phyloP scores from a whole-genome alignment of 2,888 invertebrate genomes.

The Dasysyrphus albostriatus region DNA sequence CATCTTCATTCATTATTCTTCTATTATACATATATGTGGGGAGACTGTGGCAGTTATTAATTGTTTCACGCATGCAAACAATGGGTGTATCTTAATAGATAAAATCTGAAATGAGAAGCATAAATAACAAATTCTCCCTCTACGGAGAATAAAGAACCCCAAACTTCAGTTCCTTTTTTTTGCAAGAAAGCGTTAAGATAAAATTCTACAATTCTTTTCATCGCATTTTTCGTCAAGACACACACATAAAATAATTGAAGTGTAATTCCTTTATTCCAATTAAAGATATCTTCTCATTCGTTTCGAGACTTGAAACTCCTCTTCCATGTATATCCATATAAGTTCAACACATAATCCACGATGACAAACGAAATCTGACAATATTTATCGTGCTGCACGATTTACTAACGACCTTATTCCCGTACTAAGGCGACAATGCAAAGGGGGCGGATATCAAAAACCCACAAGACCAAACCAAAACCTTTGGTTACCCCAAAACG shows the following conservation, averaged over 20 bases:
- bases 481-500: conserved; percentile 42
- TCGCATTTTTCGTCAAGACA: background rate
- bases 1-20: background rate
- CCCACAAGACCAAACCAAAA: conserved; percentile 16
- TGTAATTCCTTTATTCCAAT: conserved; percentile 41
- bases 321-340: conserved; percentile 13
- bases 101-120: conserved; percentile 6
- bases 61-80: conserved; percentile 11
- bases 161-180: background rate
- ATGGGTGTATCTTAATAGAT: conserved; percentile 5
- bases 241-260: conserved; percentile 23
- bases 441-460: conserved; percentile 36
- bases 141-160: background rate
- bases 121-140: conserved; percentile 6
- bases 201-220: conserved; percentile 4
- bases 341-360: conserved; percentile 62
- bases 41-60: conserved; percentile 17
- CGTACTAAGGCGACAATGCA: background rate
- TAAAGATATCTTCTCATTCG: conserved; percentile 21
- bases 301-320: conserved; percentile 27
- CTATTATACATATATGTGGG: background rate
- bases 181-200: background rate
- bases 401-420: conserved; percentile 37
- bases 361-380: conserved; percentile 68
- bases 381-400: conserved; percentile 60